Evolutionary conservation across 2,797 vertebrate species (phyloP).

Genomic region (Mallotus villosus): DNA sequence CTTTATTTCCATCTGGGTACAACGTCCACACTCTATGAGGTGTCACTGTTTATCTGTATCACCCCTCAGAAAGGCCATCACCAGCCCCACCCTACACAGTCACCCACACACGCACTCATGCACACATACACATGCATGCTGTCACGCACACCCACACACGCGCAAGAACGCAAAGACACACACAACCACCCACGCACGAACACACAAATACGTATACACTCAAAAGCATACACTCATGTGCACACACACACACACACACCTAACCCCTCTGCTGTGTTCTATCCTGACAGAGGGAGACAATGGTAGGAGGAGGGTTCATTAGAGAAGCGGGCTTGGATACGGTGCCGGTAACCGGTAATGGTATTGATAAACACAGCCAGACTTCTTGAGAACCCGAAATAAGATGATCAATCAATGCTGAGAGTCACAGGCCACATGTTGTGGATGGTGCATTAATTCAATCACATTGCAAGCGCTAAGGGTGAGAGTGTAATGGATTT

Average conservation of each 20-base stretch:
- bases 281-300: neutral
- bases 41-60: conserved; percentile 64
- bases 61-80: conserved; percentile 52
- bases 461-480: conserved; percentile 88
- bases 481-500: conserved; percentile 95
- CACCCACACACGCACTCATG: too few relatives aligned
- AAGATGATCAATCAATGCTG: conserved; percentile 95
- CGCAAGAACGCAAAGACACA: conserved; percentile 25
- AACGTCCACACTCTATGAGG: conserved; percentile 54
- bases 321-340: conserved; percentile 52
- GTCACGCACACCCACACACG: conserved; percentile 13
- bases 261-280: neutral
- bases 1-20: conserved; percentile 57
- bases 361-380: conserved; percentile 78
- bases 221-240: too few relatives aligned
- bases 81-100: conserved; percentile 17
- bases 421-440: conserved; percentile 77
- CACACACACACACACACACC: too few relatives aligned
- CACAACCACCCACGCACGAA: conserved; percentile 8
- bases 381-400: conserved; percentile 77
- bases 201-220: too few relatives aligned
- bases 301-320: conserved; percentile 32
- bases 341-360: conserved; percentile 67
- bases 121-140: too few relatives aligned
- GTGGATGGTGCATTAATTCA: conserved; percentile 90